Evolutionary conservation across 2,797 vertebrate genomes (phyloP).

Genomic region (Poecilia wingei): DNA sequence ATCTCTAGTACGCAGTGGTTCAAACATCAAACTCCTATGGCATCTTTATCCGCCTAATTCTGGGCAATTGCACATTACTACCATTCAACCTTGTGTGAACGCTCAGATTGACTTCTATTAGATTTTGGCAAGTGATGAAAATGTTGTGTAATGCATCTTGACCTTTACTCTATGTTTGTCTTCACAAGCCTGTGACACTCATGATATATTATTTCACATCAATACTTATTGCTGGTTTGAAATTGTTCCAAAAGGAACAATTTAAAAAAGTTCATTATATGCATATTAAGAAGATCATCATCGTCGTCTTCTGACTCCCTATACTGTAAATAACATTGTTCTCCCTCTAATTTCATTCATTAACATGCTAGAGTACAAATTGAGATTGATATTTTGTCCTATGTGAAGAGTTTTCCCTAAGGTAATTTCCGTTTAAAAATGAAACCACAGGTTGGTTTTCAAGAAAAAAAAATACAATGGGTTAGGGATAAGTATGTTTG

Average conservation of each 20-base stretch:
- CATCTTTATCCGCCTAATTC: background rate
- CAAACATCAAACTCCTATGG: background rate
- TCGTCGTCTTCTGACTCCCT: background rate
- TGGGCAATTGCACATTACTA: background rate
- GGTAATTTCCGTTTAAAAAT: slow-evolving; percentile 36
- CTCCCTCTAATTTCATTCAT: slow-evolving; percentile 48
- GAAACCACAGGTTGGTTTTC: slow-evolving; percentile 11
- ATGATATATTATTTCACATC: background rate
- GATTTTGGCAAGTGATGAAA: background rate
- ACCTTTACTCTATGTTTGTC: background rate
- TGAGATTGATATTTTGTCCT: slow-evolving; percentile 42
- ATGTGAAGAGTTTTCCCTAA: slow-evolving; percentile 25
- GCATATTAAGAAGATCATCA: background rate
- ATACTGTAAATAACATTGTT: slow-evolving; percentile 25
- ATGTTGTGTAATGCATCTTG: background rate
- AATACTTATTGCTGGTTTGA: background rate
- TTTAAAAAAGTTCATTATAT: background rate
- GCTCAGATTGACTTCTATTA: background rate
- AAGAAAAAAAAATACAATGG: background rate
- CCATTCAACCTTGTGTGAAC: background rate
- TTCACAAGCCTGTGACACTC: background rate
- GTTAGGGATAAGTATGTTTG: background rate
- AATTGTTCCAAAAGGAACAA: background rate
- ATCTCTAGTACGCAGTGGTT: background rate
- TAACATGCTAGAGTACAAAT: slow-evolving; percentile 29